Evolutionary conservation across 2,797 vertebrate genomes (phyloP), one percentile per base, ranked within the genome.

Genomic region (Amazona ochrocephala): DNA sequence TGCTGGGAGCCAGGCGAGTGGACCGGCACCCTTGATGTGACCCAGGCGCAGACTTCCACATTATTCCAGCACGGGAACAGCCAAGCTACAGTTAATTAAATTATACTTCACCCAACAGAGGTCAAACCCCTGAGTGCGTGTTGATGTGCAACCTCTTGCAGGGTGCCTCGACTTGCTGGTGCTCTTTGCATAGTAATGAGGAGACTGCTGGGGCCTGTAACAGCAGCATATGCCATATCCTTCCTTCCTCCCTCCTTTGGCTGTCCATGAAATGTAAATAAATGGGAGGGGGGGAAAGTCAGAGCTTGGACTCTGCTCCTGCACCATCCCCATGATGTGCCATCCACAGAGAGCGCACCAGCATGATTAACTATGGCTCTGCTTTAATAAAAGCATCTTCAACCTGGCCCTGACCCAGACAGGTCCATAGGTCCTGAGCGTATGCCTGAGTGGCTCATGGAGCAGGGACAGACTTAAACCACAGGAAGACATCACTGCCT

Each of bases 31-130:
- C 5, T 9, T 1, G 10, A 10, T 39, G 42, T 8, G 51, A 75
- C 75, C 87, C 37, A 13, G 26, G 0, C 6, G 47, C 70, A 67
- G 67, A 32, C 48, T 50, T 64, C 87, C 42, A 41, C 56, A 47
- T 45, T 27, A 66, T 45, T 75, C 45, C 61, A 71, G 84, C 23
- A 21, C 20, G 30, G 27, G 72, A 87, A 39, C 3, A 62, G 71
- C 32, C 72, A 51, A 47, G 67, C 39, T 50, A 26, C 91, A 94
- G 87, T 91, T 84, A 96, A 97, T 97, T 93, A 71, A 81, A 80
- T 96, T 54, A 80, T 41, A 27, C 88, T 93, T 87, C 20, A 60
- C 73, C 68, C 34, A 27, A 4, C 66, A 70, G 78, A 87, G 95
- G 94, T 93, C 85, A 14, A 61, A 84, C 86, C 62, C 62, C 58